Evolutionary conservation across 2,888 invertebrate species (phyloP), one percentile per base, ranked within the genome.

Genomic region (Monochamus alternatus): DNA sequence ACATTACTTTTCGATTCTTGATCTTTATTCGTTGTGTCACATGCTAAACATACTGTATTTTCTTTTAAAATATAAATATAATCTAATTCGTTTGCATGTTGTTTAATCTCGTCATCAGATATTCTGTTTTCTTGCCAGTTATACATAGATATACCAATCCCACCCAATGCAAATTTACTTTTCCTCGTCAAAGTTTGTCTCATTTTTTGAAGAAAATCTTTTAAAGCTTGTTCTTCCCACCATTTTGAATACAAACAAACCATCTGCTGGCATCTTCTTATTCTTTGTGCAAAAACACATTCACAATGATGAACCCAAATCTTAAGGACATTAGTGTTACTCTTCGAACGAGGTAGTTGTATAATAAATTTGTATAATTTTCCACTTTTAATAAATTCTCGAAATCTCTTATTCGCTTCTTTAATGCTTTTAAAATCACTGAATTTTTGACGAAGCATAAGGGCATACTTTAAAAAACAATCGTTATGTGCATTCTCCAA

Each of bases 91-190:
- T 89, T 86, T 64, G 89, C 86, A 82, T 92, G 92, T 85, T 89
- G 87, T 75, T 89, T 88, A 59, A 93, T 89, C 79, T 93, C 92
- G 0, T 90, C 86, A 70, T 92, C 90, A 0, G 90, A 83, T 82
- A 94, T 92, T 68, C 92, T 89, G 78, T 93, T 91, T 12, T 87
- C 87, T 12, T 92, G 90, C 94, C 94, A 94, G 83, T 93, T 91
- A 81, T 91, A 93, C 1, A 89, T 86, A 0, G 90, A 87, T 5
- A 91, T 87, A 7, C 91, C 91, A 0, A 91, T 89, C 0, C 92
- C 91, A 75, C 92, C 90, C 0, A 93, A 81, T 68, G 93, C 82
- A 63, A 93, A 87, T n/a, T 89, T 90, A 0, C 91, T 88, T 73
- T 90, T 91, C 32, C 89, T 90, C 5, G 89, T 81, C 4, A 90